Evolutionary conservation across 2,113 vertebrate species (phyloP).

Genomic region (Parotia lawesii): DNA sequence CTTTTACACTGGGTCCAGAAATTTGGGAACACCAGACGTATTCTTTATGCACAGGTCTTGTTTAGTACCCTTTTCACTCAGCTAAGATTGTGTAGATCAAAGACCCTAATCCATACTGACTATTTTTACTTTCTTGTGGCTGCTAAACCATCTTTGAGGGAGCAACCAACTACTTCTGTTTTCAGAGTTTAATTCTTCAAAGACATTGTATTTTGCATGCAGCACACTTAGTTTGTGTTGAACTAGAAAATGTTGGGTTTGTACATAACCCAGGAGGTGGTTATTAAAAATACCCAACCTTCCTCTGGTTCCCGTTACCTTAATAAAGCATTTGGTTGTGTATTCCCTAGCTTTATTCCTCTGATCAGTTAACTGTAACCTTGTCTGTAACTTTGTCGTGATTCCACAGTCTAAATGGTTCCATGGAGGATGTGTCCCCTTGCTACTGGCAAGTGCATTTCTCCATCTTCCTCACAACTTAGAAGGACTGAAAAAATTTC

Average conservation of each 20-base stretch:
- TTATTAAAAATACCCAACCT: not conserved
- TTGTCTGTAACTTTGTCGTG: not conserved
- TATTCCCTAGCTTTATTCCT: not conserved
- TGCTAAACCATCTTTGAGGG: not conserved
- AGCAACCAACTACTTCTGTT: not conserved
- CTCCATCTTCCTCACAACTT: not conserved
- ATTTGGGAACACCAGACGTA: accelerated
- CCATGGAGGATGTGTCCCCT: accelerated
- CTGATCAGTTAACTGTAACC: not conserved
- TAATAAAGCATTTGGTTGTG: not conserved
- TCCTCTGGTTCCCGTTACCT: not conserved
- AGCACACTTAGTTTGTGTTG: not conserved
- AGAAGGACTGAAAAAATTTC: not conserved
- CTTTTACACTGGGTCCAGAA: not conserved
- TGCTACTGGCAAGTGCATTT: not conserved
- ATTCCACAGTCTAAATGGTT: not conserved
- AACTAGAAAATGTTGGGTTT: not conserved
- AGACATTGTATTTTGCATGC: not conserved
- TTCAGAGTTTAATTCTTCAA: not conserved
- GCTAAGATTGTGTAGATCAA: not conserved
- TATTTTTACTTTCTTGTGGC: not conserved
- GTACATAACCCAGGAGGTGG: not conserved
- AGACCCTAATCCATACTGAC: not conserved
- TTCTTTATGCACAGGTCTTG: not conserved
- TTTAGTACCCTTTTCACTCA: not conserved